Percentiles rank a stretch among this genome's conserved stretches.
Evolutionary conservation across 1,140 invertebrate species (phyloP).

Genomic region (Olivierus martensii): DNA sequence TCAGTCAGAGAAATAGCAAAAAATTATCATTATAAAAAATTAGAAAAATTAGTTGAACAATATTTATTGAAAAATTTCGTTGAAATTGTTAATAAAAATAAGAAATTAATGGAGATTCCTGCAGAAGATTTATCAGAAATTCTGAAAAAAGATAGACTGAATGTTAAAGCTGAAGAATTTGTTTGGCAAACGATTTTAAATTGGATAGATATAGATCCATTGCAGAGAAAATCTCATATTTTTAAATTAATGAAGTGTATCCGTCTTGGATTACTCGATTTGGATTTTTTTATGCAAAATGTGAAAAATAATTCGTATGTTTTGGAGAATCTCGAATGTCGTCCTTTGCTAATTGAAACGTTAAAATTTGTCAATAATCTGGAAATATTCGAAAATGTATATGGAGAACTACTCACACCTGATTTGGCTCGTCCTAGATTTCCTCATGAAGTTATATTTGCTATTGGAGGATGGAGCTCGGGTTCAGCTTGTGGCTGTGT

Average conservation of each 20-base stretch:
- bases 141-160: not conserved
- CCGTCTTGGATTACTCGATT: not conserved
- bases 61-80: not conserved
- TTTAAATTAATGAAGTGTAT: not conserved
- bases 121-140: not conserved
- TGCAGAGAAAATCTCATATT: not conserved
- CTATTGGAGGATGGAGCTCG: slow-evolving; percentile 60
- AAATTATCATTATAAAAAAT: too few relatives aligned
- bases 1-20: too few relatives aligned
- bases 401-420: not conserved
- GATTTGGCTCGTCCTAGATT: slow-evolving; percentile 42
- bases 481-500: slow-evolving; percentile 58
- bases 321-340: not conserved
- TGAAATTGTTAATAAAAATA: not conserved
- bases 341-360: not conserved
- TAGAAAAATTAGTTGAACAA: too few relatives aligned
- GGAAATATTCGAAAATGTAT: not conserved
- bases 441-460: slow-evolving; percentile 52
- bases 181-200: not conserved
- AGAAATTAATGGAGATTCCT: not conserved
- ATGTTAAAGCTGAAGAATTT: not conserved
- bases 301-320: not conserved
- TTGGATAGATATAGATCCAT: not conserved
- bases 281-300: not conserved
- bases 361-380: not conserved